Percentiles rank a stretch among this genome's conserved stretches.
These are phyloP conservation scores for Ochotona princeps DNA, from an alignment of 2,113 vertebrate genomes.

Conservation along the genomic window DNA sequence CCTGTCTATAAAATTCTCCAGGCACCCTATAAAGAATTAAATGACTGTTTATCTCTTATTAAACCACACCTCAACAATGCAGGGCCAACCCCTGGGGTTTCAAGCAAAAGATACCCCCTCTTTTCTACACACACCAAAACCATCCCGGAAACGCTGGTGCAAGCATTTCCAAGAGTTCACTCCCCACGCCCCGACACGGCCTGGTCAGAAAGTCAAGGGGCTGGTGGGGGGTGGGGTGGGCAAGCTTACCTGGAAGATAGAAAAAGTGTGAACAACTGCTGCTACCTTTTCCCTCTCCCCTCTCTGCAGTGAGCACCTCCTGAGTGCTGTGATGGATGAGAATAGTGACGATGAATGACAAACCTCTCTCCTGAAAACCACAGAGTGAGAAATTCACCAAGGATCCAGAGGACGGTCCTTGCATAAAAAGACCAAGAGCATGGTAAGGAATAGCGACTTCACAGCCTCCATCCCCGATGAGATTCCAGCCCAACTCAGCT, in stretches of 20 bases:
- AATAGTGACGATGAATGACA: conserved; percentile 63
- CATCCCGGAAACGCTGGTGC: background rate
- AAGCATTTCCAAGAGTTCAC: background rate
- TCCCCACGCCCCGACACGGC: background rate
- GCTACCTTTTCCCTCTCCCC: conserved; percentile 49
- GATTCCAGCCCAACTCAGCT: background rate
- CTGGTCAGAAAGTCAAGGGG: background rate
- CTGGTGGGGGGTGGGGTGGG: fast-evolving
- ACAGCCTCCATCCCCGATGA: background rate
- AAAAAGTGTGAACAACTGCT: conserved; percentile 39
- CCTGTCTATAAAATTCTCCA: conserved; percentile 65
- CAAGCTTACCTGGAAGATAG: conserved; percentile 2
- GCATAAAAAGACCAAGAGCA: conserved; percentile 27
- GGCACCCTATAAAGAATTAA: conserved; percentile 63
- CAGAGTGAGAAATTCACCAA: conserved; percentile 49
- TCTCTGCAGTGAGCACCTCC: background rate
- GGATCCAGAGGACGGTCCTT: conserved; percentile 35
- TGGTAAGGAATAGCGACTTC: background rate
- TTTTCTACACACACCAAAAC: background rate
- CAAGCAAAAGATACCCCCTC: background rate
- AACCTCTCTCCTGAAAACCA: conserved; percentile 72
- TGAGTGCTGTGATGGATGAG: conserved; percentile 63
- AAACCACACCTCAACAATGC: background rate
- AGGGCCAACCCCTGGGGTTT: background rate
- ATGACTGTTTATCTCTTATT: conserved; percentile 30